These are phyloP conservation scores for Gibbula magus DNA, from an alignment of 2,888 invertebrate species.

Conservation along the genomic window DNA sequence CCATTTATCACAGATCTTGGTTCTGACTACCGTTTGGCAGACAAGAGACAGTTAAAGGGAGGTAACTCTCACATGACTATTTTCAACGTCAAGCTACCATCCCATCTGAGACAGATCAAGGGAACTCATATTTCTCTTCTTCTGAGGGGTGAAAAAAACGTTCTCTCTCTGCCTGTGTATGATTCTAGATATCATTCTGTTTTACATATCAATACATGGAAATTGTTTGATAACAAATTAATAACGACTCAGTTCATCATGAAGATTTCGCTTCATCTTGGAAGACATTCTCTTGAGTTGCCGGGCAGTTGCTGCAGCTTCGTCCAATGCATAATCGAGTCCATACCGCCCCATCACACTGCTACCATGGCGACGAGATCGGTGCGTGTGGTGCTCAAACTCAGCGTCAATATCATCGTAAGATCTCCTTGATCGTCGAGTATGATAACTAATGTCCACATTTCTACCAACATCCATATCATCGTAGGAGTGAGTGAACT, in stretches of 20 bases:
- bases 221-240: not conserved
- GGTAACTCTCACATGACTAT: too few species aligned
- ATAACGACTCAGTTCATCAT: conserved; percentile 57
- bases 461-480: conserved; percentile 60
- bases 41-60: too few species aligned
- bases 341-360: conserved; percentile 54
- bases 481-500: conserved; percentile 52
- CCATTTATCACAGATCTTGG: too few species aligned
- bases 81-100: too few species aligned
- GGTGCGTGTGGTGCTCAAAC: conserved; percentile 19
- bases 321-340: conserved; percentile 58
- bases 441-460: conserved; percentile 42
- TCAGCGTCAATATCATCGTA: conserved; percentile 48
- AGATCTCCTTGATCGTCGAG: conserved; percentile 1
- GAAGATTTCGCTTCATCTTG: conserved; percentile 64
- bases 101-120: too few species aligned
- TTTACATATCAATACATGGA: not conserved
- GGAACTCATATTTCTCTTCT: too few species aligned
- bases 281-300: conserved; percentile 64
- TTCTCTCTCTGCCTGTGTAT: too few species aligned
- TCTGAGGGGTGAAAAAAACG: too few species aligned
- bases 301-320: conserved; percentile 59
- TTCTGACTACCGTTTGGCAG: too few species aligned
- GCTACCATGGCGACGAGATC: conserved; percentile 30
- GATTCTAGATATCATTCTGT: too few species aligned